phyloP scores from a whole-genome alignment of 1,140 invertebrate genomes.

The Linepithema humile region DNA sequence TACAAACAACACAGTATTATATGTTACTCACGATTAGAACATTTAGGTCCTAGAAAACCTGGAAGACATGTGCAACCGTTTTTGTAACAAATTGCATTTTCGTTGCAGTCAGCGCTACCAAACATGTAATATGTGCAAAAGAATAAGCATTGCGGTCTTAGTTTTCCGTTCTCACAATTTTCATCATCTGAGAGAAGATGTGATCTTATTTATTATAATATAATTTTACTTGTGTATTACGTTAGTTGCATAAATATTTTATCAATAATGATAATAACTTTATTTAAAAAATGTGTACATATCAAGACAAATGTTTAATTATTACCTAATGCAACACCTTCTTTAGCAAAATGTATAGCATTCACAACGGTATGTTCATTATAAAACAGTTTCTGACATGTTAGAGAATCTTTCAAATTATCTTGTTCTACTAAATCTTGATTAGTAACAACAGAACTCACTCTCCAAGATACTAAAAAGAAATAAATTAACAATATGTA shows the following conservation, averaged over 20 bases:
- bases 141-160: slow-evolving; percentile 54
- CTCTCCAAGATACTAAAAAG: background rate
- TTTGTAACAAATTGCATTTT: slow-evolving; percentile 37
- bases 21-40: slow-evolving; percentile 36
- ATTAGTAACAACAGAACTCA: too few species aligned
- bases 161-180: slow-evolving; percentile 12
- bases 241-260: background rate
- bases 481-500: background rate
- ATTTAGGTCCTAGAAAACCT: slow-evolving; percentile 28
- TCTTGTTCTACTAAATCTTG: too few species aligned
- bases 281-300: background rate
- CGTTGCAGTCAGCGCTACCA: background rate
- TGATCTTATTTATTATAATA: background rate
- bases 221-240: background rate
- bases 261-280: background rate
- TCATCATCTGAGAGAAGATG: background rate
- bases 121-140: background rate
- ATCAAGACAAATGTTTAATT: background rate
- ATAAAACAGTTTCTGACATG: slow-evolving; percentile 69
- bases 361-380: slow-evolving; percentile 27
- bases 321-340: slow-evolving; percentile 28
- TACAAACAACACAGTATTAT: background rate
- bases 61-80: slow-evolving; percentile 57
- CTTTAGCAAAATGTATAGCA: background rate
- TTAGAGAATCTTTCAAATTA: background rate